A percentile compares a stretch with the other conserved stretches of the same genome.
Conservation (phyloP, 1,140 invertebrate genomes). For the Macrobrachium rosenbergii region DNA sequence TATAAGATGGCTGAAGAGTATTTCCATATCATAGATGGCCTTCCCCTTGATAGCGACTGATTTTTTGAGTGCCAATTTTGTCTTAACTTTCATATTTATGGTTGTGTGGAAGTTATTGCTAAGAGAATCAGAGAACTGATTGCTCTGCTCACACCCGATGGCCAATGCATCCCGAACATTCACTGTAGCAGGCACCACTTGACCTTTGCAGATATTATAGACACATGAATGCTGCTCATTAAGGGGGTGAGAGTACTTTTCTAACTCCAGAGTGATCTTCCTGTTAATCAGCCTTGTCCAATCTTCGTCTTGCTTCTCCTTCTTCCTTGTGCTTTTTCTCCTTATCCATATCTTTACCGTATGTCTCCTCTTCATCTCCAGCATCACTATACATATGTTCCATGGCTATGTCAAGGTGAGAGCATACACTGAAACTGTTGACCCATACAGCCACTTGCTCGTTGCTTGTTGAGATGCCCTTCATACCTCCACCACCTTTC, state of each 20-base stretch:
- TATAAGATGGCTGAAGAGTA: background rate
- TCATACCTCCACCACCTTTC: background rate
- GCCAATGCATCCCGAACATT: background rate
- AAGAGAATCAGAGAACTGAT: background rate
- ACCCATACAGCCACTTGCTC: background rate
- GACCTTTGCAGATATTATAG: background rate
- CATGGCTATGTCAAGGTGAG: background rate
- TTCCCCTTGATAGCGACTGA: conserved; percentile 15
- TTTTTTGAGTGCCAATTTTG: background rate
- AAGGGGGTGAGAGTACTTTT: conserved; percentile 1
- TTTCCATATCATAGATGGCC: background rate
- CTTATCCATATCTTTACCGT: background rate
- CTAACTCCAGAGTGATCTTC: background rate
- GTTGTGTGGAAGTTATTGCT: background rate
- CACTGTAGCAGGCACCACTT: background rate
- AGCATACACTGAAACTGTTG: background rate
- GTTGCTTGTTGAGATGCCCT: conserved; percentile 6
- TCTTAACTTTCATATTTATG: background rate
- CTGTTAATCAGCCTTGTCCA: background rate
- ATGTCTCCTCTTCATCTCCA: background rate
- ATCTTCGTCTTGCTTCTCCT: conserved; percentile 22
- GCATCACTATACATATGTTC: background rate
- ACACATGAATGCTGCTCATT: conserved; percentile 10
- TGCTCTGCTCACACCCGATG: background rate
- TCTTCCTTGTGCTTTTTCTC: conserved; percentile 33